Evolutionary conservation across 1,140 invertebrate genomes (phyloP), one percentile per base, ranked within the genome.

Genomic region (Bombus balteatus): DNA sequence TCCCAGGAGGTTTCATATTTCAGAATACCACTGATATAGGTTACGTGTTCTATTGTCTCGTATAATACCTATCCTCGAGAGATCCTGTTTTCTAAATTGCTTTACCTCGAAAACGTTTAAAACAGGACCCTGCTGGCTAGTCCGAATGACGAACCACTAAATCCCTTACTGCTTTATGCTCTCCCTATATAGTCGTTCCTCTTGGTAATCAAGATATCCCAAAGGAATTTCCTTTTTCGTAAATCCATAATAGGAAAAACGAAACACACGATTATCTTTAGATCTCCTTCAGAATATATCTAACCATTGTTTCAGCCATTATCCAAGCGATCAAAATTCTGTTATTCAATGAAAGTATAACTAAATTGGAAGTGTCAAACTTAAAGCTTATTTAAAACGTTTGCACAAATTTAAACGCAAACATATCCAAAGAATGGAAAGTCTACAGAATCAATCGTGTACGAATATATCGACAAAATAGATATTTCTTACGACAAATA

Each of bases 171-270:
- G 3, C 28, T 37, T 75, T 75, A 57, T 15, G 10, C 2, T 25
- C 32, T 32, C n/a, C 53, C 25, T 18, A 2, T 28, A 5, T 10
- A 28, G 13, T 22, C 8, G n/a, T 47, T 13, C 43, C 28, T 9
- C 57, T 12, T 9, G 53, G 18, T 32, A 65, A 77, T 77, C 75
- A 65, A 77, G 57, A 77, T 62, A 32, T 77, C 57, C 28, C 75
- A 78, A 57, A 79, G 37, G 32, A 85, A 73, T 41, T 41, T 47
- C 15, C 41, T 22, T 18, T 32, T 62, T 28, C 25, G 9, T 15
- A 59, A 62, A 62, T 62, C 13, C 74, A 37, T 53, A 28, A 37
- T 10, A 12, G 0, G 10, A 15, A 28, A 59, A 13, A 39, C 6
- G 15, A 22, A n/a, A 41, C n/a, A 9, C 8, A 8, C 72, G 73